These are phyloP conservation scores for Manis javanica DNA, from an alignment of 2,797 vertebrate genomes.

Conservation along the genomic window DNA sequence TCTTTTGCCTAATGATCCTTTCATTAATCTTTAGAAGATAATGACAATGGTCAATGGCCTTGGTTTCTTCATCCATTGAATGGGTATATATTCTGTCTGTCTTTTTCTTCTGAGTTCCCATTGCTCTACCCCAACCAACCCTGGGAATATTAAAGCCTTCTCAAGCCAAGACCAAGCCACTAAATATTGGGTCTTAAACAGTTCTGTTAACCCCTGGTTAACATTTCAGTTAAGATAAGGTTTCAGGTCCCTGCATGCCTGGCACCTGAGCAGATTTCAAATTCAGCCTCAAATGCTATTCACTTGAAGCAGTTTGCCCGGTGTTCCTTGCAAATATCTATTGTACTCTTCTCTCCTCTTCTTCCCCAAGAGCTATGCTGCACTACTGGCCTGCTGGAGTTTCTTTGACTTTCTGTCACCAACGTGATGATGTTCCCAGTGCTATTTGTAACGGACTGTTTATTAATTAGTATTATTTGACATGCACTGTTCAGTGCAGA, in stretches of 20 bases:
- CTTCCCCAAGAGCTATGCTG: neutral
- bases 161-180: constrained; percentile 3
- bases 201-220: neutral
- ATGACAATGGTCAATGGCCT: neutral
- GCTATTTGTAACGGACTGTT: constrained; percentile 65
- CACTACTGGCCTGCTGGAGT: neutral
- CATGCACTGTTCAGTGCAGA: neutral
- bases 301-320: neutral
- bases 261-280: constrained; percentile 27
- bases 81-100: neutral
- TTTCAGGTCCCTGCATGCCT: neutral
- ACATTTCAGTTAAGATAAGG: neutral
- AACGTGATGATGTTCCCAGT: constrained; percentile 8
- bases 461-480: constrained; percentile 70
- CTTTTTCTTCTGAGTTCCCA: neutral
- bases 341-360: neutral
- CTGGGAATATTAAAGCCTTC: neutral
- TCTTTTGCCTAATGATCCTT: neutral
- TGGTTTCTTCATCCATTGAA: neutral
- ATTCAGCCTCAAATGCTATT: neutral
- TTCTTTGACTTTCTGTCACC: constrained; percentile 38
- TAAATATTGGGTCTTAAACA: neutral
- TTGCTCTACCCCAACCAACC: neutral
- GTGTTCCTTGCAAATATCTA: neutral
- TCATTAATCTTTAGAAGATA: neutral